A percentile compares a stretch with the other conserved stretches of the same genome.
Evolutionary conservation across 2,797 vertebrate genomes (phyloP).

Genomic region (Neopelma chrysocephalum): DNA sequence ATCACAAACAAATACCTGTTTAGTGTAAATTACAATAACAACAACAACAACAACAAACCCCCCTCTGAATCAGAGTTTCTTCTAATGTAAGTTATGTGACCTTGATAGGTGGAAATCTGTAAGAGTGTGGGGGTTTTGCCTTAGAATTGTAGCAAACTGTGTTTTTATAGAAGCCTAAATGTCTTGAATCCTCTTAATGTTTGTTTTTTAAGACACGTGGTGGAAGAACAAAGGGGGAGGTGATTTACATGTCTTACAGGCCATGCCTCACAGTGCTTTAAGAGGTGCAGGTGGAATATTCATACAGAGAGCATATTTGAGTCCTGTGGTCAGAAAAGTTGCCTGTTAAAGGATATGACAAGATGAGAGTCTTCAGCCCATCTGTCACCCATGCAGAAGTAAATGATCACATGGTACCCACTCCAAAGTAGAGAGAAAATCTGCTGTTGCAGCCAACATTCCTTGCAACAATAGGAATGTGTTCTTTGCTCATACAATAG

Average conservation of each 20-base stretch:
- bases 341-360: not conserved
- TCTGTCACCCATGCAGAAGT: slow-evolving; percentile 51
- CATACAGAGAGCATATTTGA: not conserved
- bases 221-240: not conserved
- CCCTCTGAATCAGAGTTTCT: not conserved
- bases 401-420: not conserved
- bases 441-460: slow-evolving; percentile 47
- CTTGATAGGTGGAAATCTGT: not conserved
- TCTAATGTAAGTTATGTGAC: not conserved
- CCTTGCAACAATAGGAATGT: slow-evolving; percentile 43
- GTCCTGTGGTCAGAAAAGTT: not conserved
- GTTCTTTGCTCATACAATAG: slow-evolving; percentile 55
- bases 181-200: not conserved
- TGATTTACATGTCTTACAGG: not conserved
- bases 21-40: not conserved
- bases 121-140: not conserved
- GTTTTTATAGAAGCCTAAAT: not conserved
- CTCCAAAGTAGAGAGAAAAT: not conserved
- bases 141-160: not conserved
- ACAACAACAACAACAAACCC: not conserved
- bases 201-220: not conserved
- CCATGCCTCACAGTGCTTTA: accelerated
- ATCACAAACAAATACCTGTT: not conserved
- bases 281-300: not conserved
- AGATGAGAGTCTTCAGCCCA: not conserved